Conservation (phyloP, 2,797 vertebrate genomes). For the Sebastes nivosus region DNA sequence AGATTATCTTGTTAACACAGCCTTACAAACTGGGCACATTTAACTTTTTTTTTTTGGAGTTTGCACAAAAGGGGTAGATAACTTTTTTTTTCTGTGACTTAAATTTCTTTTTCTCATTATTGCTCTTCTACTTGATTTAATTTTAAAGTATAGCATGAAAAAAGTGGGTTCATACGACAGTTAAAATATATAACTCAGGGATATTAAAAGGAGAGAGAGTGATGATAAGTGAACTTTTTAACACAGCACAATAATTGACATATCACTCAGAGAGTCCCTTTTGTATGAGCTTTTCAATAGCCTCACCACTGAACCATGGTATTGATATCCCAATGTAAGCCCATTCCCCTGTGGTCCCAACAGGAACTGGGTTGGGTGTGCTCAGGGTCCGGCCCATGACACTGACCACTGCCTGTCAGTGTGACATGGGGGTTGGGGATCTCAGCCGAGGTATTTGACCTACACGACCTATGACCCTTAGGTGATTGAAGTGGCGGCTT, state of each 20-base stretch:
- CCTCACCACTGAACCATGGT: slow-evolving; percentile 51
- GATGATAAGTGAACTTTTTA: slow-evolving; percentile 64
- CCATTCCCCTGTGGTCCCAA: slow-evolving; percentile 46
- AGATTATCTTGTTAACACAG: slow-evolving; percentile 84
- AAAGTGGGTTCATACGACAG: slow-evolving; percentile 17
- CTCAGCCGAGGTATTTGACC: slow-evolving; percentile 85
- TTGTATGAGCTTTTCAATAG: slow-evolving; percentile 66
- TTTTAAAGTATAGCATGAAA: slow-evolving; percentile 12
- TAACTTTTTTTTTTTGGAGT: slow-evolving; percentile 44
- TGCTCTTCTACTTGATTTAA: slow-evolving; percentile 15
- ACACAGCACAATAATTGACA: slow-evolving; percentile 66
- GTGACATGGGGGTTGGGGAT: slow-evolving; percentile 75
- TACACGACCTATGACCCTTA: slow-evolving; percentile 71
- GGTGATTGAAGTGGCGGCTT: slow-evolving; percentile 84
- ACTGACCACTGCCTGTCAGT: slow-evolving; percentile 82
- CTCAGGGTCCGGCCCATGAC: slow-evolving; percentile 68
- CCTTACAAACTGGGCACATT: slow-evolving; percentile 70
- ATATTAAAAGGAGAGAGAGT: slow-evolving; percentile 53
- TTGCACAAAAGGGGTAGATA: slow-evolving; percentile 33
- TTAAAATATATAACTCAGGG: slow-evolving; percentile 17
- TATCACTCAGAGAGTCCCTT: slow-evolving; percentile 61
- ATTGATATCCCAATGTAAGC: slow-evolving; percentile 62
- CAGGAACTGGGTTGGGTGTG: slow-evolving; percentile 52
- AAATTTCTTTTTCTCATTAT: slow-evolving; percentile 25
- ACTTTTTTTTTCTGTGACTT: not conserved